Percentiles rank a stretch among this genome's conserved stretches.
These are phyloP conservation scores for Archips crataeganus DNA, from an alignment of 2,888 invertebrate genomes.

Conservation along the genomic window DNA sequence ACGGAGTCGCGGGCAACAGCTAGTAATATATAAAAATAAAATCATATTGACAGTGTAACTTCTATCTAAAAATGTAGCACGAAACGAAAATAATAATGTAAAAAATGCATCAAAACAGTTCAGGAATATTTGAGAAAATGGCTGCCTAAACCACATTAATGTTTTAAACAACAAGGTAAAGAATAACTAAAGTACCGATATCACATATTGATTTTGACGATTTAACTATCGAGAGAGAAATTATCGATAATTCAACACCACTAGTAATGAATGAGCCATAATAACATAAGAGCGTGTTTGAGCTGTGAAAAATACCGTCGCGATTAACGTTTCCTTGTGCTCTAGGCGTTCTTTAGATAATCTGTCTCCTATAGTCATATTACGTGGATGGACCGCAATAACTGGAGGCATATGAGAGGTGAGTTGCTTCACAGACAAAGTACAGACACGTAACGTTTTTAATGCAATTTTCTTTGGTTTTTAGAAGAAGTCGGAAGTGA, in stretches of 20 bases:
- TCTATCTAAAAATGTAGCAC: too few species aligned
- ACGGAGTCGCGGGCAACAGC: too few species aligned
- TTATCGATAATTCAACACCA: not conserved
- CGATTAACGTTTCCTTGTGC: conserved; percentile 46
- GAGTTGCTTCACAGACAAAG: conserved; percentile 22
- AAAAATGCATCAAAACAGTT: too few species aligned
- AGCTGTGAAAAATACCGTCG: conserved; percentile 44
- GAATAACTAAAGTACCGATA: not conserved
- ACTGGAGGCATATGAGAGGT: conserved; percentile 23
- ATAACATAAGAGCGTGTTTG: conserved; percentile 44
- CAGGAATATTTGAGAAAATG: too few species aligned
- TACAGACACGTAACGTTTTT: not conserved
- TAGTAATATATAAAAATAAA: too few species aligned
- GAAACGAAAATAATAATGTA: too few species aligned
- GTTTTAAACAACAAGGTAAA: too few species aligned
- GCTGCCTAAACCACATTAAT: too few species aligned
- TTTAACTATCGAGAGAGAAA: not conserved
- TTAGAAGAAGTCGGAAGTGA: not conserved
- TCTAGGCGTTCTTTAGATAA: conserved; percentile 42
- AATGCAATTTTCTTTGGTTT: not conserved
- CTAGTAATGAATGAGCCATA: conserved; percentile 27
- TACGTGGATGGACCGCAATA: conserved; percentile 31
- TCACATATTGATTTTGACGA: not conserved
- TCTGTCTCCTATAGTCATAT: conserved; percentile 35
- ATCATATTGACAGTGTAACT: too few species aligned